Evolutionary conservation across 2,113 vertebrate species (phyloP).

Genomic region (Pipra filicauda): DNA sequence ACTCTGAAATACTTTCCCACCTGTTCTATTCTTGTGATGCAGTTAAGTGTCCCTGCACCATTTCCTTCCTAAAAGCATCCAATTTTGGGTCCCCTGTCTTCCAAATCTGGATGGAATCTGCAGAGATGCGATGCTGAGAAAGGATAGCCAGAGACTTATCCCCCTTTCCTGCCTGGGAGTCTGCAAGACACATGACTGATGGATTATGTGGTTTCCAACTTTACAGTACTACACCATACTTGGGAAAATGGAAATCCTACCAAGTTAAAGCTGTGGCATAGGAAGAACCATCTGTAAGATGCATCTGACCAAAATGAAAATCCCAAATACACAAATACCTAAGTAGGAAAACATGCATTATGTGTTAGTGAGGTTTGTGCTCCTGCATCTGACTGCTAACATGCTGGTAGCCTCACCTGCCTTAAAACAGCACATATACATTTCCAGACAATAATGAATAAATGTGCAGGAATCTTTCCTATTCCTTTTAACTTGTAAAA

Average conservation of each 20-base stretch:
- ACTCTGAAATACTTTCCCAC: not conserved
- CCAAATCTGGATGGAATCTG: not conserved
- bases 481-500: conserved; percentile 26
- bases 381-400: not conserved
- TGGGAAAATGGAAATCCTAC: not conserved
- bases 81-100: not conserved
- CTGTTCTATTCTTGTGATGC: not conserved
- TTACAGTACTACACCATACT: not conserved
- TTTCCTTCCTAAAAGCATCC: not conserved
- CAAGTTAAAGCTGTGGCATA: not conserved
- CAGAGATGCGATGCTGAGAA: not conserved
- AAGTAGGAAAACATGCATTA: not conserved
- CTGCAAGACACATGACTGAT: not conserved
- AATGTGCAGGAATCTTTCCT: not conserved
- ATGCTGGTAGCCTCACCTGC: not conserved
- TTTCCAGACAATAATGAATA: conserved; percentile 10
- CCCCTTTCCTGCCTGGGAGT: not conserved
- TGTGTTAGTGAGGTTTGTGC: not conserved
- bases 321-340: not conserved
- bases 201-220: not conserved
- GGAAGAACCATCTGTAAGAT: not conserved
- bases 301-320: not conserved
- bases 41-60: not conserved
- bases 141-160: not conserved
- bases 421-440: not conserved